These are phyloP conservation scores for Patiria miniata DNA, from an alignment of 35 echinoderm and acorn worm genomes.

Conservation along the genomic window DNA sequence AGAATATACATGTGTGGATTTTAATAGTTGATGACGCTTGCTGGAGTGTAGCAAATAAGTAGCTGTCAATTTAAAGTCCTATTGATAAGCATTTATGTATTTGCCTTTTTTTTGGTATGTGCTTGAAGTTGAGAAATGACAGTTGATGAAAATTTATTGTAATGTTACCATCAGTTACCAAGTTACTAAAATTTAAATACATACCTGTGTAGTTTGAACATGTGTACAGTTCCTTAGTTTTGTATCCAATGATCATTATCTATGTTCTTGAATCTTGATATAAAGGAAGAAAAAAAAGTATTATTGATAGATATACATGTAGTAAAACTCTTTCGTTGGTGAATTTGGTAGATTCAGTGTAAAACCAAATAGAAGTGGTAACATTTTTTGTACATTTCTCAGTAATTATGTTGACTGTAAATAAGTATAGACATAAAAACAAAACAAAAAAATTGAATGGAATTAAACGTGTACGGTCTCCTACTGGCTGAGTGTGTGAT, in stretches of 20 bases:
- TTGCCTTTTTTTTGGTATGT: neutral
- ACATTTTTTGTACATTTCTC: slow-evolving; percentile 10
- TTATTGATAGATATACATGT: neutral
- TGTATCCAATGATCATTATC: neutral
- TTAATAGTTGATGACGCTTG: neutral
- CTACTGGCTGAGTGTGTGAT: slow-evolving; percentile 19
- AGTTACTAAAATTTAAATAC: neutral
- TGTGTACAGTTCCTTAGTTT: neutral
- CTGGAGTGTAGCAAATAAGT: neutral
- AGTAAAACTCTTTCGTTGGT: neutral
- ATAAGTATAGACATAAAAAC: neutral
- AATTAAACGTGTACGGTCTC: neutral
- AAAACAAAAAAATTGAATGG: slow-evolving; percentile 4
- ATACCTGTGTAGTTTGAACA: neutral
- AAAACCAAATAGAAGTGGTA: neutral
- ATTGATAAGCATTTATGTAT: neutral
- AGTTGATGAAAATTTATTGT: neutral
- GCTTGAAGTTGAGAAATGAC: neutral
- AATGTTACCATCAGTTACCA: neutral
- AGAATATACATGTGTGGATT: neutral
- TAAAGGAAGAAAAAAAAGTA: neutral
- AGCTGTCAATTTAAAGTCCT: neutral
- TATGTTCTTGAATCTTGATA: neutral
- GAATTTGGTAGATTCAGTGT: neutral
- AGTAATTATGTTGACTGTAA: slow-evolving; percentile 15